Evolutionary conservation across 1,140 invertebrate genomes (phyloP).

Genomic region (Harpegnathos saltator): DNA sequence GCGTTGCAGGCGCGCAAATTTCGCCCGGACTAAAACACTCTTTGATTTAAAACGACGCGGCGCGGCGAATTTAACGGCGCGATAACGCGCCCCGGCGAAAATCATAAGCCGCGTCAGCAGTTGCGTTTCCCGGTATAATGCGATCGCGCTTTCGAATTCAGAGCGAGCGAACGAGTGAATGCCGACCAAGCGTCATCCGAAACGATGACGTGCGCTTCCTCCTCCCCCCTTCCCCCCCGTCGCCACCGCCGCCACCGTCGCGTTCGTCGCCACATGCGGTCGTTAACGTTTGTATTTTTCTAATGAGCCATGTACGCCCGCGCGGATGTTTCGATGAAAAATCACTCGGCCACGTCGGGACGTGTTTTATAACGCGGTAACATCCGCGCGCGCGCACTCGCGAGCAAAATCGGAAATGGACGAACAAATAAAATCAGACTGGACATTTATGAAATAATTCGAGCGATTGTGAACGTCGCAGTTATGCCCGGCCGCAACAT

Average conservation of each 20-base stretch:
- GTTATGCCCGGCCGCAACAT: slow-evolving; percentile 38
- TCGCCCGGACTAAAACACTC: slow-evolving; percentile 2
- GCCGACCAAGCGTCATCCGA: no score
- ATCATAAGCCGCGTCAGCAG: slow-evolving; percentile 53
- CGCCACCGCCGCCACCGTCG: no score
- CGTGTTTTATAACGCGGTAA: slow-evolving; percentile 26
- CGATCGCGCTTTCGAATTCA: slow-evolving; percentile 45
- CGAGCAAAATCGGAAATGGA: slow-evolving; percentile 36
- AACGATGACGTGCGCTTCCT: no score
- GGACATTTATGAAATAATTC: slow-evolving; percentile 47
- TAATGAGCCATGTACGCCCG: neutral
- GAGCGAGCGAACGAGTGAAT: neutral
- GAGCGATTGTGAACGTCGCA: neutral
- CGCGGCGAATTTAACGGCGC: slow-evolving; percentile 35
- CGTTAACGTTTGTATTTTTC: slow-evolving; percentile 33
- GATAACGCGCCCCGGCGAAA: slow-evolving; percentile 28
- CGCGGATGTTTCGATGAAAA: slow-evolving; percentile 37
- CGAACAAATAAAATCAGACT: slow-evolving; percentile 50
- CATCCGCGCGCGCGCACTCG: neutral
- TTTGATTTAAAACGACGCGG: slow-evolving; percentile 40
- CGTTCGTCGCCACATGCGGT: no score
- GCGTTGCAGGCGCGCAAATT: neutral
- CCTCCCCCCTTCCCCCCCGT: no score
- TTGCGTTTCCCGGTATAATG: slow-evolving; percentile 31
- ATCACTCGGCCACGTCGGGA: neutral